Conservation (phyloP, 2,797 vertebrate genomes). For the Pseudochromis fuscus region DNA sequence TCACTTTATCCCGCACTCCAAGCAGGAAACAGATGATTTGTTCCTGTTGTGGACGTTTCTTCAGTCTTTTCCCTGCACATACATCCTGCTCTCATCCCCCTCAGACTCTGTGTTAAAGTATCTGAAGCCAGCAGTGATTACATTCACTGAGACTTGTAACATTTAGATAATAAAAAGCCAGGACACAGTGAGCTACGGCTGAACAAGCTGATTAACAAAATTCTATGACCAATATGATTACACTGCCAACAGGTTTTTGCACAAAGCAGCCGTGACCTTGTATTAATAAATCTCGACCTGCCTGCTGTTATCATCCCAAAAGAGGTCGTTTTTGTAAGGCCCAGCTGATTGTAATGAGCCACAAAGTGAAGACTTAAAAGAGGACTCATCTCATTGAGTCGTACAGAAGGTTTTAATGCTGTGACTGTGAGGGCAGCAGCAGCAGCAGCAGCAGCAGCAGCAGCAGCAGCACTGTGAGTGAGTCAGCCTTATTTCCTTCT, state of each 20-base stretch:
- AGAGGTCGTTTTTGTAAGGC: constrained; percentile 36
- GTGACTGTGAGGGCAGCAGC: constrained; percentile 38
- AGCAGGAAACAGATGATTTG: not conserved
- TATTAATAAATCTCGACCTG: constrained; percentile 37
- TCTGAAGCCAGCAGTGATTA: not conserved
- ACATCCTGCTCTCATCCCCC: constrained; percentile 2
- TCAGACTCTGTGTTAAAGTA: constrained; percentile 4
- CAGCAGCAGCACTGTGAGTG: constrained; percentile 64
- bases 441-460: too few species aligned
- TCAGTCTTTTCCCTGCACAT: not conserved
- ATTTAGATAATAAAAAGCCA: not conserved
- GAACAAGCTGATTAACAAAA: constrained; percentile 44
- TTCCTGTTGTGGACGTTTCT: not conserved
- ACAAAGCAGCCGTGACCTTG: constrained; percentile 42
- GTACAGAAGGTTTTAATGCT: constrained; percentile 26
- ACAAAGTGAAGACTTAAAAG: constrained; percentile 45
- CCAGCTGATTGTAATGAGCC: constrained; percentile 54
- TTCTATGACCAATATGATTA: constrained; percentile 39
- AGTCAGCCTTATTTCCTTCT: constrained; percentile 66
- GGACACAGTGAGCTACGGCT: constrained; percentile 9
- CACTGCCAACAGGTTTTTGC: constrained; percentile 32
- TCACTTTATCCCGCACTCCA: not conserved
- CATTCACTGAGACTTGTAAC: not conserved
- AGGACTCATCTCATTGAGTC: constrained; percentile 33
- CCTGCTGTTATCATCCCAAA: constrained; percentile 36